Evolutionary conservation across 1,140 invertebrate species (phyloP).

Genomic region (Papilio polytes): DNA sequence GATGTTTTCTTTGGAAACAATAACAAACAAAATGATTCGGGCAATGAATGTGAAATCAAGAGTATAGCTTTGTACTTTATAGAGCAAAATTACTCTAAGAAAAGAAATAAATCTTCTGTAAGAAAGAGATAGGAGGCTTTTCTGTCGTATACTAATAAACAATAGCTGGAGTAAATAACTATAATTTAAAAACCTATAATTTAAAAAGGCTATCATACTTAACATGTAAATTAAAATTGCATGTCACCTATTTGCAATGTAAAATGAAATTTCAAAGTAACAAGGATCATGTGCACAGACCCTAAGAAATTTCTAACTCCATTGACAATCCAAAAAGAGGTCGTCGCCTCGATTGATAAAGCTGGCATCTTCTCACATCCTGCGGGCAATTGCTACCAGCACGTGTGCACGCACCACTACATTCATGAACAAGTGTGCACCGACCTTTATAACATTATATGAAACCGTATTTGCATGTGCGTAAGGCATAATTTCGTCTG

Average conservation of each 20-base stretch:
- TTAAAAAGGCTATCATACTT: not conserved
- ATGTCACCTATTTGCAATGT: not conserved
- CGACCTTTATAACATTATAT: conserved; percentile 3
- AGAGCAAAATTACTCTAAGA: too few relatives aligned
- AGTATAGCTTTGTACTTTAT: not conserved
- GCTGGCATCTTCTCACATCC: conserved; percentile 58
- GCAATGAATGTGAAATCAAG: not conserved
- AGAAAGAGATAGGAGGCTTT: too few relatives aligned
- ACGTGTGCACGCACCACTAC: conserved; percentile 34
- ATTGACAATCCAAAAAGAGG: conserved; percentile 62
- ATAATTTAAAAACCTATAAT: too few relatives aligned
- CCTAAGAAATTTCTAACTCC: conserved; percentile 35
- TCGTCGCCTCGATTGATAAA: conserved; percentile 67
- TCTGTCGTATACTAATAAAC: too few relatives aligned
- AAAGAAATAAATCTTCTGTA: too few relatives aligned
- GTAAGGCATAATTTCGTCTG: not conserved
- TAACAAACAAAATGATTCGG: not conserved
- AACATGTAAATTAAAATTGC: not conserved
- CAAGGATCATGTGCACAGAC: not conserved
- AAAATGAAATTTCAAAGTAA: not conserved
- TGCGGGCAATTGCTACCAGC: conserved; percentile 58
- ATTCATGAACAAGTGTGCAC: conserved; percentile 6
- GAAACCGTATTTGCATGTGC: not conserved
- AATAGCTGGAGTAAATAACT: too few relatives aligned
- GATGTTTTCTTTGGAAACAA: not conserved